Conservation (phyloP, 1,140 invertebrate species). For the Ctenoplectra terminalis region DNA sequence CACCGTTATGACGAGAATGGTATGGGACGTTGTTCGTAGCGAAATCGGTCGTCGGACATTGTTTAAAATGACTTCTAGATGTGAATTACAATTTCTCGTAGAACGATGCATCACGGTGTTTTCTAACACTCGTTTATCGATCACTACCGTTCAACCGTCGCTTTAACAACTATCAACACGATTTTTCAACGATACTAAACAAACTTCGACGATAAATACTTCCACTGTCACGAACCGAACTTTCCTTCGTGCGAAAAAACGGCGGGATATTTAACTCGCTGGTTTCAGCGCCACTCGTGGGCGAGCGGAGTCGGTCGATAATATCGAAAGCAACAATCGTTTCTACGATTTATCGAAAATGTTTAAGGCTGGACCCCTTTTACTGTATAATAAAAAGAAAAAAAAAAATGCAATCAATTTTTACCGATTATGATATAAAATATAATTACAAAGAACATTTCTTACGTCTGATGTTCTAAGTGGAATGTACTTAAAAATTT, state of each 20-base stretch:
- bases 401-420: not conserved
- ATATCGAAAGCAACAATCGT: not conserved
- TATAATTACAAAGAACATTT: not conserved
- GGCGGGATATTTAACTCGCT: not conserved
- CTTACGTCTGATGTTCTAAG: not conserved
- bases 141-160: not conserved
- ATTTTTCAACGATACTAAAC: not conserved
- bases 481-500: conserved; percentile 1
- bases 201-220: not conserved
- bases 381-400: not conserved
- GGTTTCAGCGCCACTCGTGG: conserved; percentile 8
- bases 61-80: not conserved
- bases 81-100: not conserved
- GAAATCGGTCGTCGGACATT: not conserved
- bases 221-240: not conserved
- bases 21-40: not conserved
- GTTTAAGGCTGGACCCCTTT: not conserved
- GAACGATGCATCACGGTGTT: not conserved
- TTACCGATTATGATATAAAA: not conserved
- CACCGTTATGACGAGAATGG: not conserved
- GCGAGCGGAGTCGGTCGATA: not conserved
- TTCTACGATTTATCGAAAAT: not conserved
- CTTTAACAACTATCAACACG: not conserved
- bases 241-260: not conserved
- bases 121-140: not conserved